Evolutionary conservation across 2,113 vertebrate genomes (phyloP).

Genomic region (Xenopus borealis): DNA sequence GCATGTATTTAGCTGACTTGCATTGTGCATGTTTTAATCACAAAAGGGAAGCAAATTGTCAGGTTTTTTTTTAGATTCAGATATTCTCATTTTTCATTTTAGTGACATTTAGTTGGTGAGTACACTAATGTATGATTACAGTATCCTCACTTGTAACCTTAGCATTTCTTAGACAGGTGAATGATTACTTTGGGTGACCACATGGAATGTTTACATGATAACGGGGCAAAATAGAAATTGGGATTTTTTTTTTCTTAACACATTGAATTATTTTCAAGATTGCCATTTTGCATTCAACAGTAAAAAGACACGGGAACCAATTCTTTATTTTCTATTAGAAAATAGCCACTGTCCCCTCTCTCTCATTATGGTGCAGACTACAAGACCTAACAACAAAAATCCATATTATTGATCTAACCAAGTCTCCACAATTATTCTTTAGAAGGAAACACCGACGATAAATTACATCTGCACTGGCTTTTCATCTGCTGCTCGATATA

Average conservation of each 20-base stretch:
- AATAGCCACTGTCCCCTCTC: constrained; percentile 85
- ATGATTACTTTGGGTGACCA: constrained; percentile 50
- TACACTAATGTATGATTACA: constrained; percentile 8
- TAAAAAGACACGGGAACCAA: constrained; percentile 75
- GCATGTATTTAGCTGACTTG: background rate
- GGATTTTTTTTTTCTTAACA: constrained; percentile 66
- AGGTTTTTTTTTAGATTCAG: background rate
- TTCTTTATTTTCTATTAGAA: constrained; percentile 86
- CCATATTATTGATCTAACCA: constrained; percentile 95
- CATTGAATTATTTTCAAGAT: constrained; percentile 74
- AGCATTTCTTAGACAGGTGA: constrained; percentile 55
- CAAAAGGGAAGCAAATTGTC: background rate
- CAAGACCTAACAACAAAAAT: constrained; percentile 98
- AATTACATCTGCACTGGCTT: constrained; percentile 96
- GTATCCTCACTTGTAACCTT: constrained; percentile 54
- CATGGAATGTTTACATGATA: constrained; percentile 64
- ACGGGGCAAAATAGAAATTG: constrained; percentile 61
- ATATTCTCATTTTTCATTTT: background rate
- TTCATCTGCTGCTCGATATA: constrained; percentile 92
- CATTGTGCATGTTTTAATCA: background rate
- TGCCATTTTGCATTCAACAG: constrained; percentile 80
- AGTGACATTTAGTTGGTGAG: background rate
- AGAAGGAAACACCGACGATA: constrained; percentile 97
- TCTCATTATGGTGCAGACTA: constrained; percentile 93
- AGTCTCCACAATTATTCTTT: constrained; percentile 98